Conservation (phyloP, 2,797 vertebrate species). For the Acanthis flammea region DNA sequence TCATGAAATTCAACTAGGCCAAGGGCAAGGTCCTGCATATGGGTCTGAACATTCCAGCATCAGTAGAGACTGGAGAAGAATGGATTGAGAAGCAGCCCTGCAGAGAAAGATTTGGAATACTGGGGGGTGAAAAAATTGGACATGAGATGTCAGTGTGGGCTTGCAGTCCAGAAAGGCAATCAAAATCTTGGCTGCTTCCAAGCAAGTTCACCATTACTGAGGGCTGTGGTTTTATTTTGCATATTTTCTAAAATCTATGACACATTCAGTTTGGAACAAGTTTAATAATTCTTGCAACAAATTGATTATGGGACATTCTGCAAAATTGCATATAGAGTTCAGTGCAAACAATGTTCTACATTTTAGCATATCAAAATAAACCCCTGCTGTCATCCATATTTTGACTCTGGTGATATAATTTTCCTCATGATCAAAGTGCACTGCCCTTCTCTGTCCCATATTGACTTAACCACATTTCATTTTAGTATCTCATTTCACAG, state of each 20-base stretch:
- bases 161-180: neutral
- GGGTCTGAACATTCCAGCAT: neutral
- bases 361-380: neutral
- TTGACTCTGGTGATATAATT: neutral
- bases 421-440: neutral
- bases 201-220: neutral
- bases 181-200: neutral
- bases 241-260: neutral
- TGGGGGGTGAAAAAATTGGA: neutral
- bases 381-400: neutral
- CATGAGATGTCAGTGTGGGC: neutral
- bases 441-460: neutral
- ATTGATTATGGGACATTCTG: neutral
- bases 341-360: neutral
- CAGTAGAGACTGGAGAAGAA: neutral
- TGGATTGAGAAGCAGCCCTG: neutral
- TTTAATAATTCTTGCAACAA: neutral
- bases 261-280: neutral
- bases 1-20: neutral
- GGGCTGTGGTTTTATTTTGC: neutral
- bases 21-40: neutral
- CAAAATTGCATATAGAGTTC: neutral
- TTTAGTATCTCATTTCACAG: constrained; percentile 14
- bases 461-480: neutral
- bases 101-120: neutral